Conservation (phyloP, 2,797 vertebrate species). For the Botia kubotai region DNA sequence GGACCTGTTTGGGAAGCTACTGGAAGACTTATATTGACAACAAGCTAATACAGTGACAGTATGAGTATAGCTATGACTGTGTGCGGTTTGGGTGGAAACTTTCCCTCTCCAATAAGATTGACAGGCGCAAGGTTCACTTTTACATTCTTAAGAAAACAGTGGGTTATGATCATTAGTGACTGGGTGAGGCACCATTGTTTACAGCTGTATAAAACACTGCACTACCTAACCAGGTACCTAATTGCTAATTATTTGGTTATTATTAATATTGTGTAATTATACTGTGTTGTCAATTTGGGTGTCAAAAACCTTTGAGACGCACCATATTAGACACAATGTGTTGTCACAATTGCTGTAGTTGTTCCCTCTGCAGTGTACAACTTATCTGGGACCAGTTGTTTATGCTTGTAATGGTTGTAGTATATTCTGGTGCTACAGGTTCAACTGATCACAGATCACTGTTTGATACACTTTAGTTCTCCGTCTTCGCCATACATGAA, state of each 20-base stretch:
- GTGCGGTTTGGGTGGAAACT: constrained; percentile 13
- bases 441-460: constrained; percentile 13
- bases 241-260: constrained; percentile 13
- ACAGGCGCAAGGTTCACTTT: not conserved
- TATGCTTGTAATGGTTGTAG: too few relatives aligned
- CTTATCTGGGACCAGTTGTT: not conserved
- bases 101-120: not conserved
- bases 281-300: not conserved
- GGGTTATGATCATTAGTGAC: not conserved
- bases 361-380: not conserved
- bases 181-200: constrained; percentile 16
- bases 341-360: not conserved
- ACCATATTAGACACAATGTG: not conserved
- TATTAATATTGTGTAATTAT: not conserved
- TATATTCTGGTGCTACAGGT: not conserved
- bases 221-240: not conserved
- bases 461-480: not conserved
- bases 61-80: not conserved
- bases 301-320: constrained; percentile 4
- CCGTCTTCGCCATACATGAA: constrained; percentile 26
- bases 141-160: not conserved
- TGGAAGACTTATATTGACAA: not conserved
- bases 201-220: not conserved
- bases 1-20: constrained; percentile 24
- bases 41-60: constrained; percentile 5